Conservation (phyloP, 1,140 invertebrate genomes). For the Aphaenogaster floridana region DNA sequence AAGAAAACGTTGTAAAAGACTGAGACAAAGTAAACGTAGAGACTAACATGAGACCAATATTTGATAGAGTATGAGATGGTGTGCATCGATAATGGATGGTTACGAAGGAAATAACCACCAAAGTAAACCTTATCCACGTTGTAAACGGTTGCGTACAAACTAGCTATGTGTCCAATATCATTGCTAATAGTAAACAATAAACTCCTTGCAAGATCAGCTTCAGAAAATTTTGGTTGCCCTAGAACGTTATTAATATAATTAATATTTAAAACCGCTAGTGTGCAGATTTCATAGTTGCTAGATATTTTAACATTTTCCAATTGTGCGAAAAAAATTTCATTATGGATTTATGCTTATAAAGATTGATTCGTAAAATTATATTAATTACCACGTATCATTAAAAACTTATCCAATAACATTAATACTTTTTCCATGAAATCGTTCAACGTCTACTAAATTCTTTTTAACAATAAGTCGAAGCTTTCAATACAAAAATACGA, state of each 20-base stretch:
- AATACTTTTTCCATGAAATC: no score
- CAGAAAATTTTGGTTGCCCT: conserved; percentile 83
- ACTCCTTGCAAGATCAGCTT: conserved; percentile 91
- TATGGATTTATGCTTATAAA: background rate
- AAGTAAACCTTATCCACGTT: conserved; percentile 91
- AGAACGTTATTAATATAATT: conserved; percentile 44
- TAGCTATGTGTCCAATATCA: conserved; percentile 93
- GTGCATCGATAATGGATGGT: conserved; percentile 93
- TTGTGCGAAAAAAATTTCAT: background rate
- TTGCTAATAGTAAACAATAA: conserved; percentile 92
- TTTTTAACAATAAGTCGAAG: no score
- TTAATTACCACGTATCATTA: background rate
- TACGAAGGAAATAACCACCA: conserved; percentile 92
- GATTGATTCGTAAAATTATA: background rate
- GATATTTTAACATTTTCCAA: background rate
- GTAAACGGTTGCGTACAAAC: conserved; percentile 90
- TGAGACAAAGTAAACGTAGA: conserved; percentile 23
- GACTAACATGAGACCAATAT: conserved; percentile 90
- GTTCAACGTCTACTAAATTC: no score
- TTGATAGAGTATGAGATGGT: conserved; percentile 92
- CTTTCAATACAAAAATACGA: no score
- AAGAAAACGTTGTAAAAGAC: background rate
- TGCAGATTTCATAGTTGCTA: background rate
- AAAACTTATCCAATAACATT: no score
- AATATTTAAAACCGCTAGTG: conserved; percentile 24